Conservation (phyloP, 2,888 invertebrate species). For the Embidobia sp. region DNA sequence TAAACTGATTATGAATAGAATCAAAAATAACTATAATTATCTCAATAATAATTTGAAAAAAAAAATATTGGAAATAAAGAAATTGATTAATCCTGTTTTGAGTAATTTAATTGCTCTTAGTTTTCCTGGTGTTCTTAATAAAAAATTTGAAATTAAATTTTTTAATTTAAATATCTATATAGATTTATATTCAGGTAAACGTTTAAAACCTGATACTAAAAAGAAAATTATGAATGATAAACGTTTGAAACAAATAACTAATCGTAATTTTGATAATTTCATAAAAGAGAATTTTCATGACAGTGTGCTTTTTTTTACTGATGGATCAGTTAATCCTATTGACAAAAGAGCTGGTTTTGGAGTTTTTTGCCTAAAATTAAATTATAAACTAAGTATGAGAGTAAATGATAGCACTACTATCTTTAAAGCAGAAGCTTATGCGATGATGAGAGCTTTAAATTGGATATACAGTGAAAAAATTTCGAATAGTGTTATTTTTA, state of each 20-base stretch:
- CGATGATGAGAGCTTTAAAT: background rate
- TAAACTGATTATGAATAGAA: background rate
- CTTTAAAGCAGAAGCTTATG: constrained; percentile 1
- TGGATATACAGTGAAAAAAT: background rate
- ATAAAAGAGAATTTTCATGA: too few species aligned
- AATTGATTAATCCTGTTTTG: background rate
- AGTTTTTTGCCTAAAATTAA: background rate
- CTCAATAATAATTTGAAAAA: background rate
- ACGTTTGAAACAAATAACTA: too few species aligned
- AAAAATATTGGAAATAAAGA: background rate
- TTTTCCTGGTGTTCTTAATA: background rate
- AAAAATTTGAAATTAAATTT: too few species aligned
- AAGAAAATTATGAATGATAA: too few species aligned
- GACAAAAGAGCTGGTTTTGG: background rate
- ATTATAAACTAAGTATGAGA: background rate
- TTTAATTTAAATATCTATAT: too few species aligned
- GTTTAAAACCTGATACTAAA: too few species aligned
- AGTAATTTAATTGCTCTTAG: background rate
- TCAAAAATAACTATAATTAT: background rate
- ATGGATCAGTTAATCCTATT: too few species aligned
- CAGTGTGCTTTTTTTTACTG: too few species aligned
- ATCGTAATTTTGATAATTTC: too few species aligned
- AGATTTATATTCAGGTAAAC: too few species aligned
- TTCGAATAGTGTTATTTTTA: background rate
- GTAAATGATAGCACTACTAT: background rate